These are phyloP conservation scores for Belgica antarctica DNA, from an alignment of 2,888 invertebrate species.

Conservation along the genomic window DNA sequence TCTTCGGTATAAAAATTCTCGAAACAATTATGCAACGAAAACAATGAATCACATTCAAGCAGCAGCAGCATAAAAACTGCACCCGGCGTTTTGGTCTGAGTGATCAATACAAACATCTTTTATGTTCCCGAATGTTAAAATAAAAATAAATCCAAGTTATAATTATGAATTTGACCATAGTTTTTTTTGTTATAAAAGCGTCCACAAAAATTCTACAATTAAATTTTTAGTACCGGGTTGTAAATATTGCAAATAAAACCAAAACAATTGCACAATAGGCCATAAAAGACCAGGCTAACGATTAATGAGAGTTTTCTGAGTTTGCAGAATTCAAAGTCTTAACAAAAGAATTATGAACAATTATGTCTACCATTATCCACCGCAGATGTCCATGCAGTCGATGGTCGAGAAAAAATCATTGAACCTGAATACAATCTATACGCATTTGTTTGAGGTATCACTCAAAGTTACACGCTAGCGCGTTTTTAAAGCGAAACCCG, in stretches of 20 bases:
- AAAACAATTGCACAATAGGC: slow-evolving; percentile 4
- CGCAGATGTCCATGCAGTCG: slow-evolving; percentile 22
- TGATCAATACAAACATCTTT: slow-evolving; percentile 11
- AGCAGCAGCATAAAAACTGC: background rate
- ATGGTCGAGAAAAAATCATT: background rate
- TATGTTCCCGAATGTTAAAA: slow-evolving; percentile 3
- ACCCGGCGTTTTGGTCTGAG: background rate
- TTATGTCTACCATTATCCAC: too few relatives aligned
- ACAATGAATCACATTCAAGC: too few relatives aligned
- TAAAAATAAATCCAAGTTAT: too few relatives aligned
- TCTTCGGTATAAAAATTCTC: background rate
- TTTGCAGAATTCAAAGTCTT: slow-evolving; percentile 19
- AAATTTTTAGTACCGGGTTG: background rate
- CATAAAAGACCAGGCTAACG: slow-evolving; percentile 30
- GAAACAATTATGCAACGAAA: background rate
- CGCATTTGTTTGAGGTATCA: background rate
- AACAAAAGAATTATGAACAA: too few relatives aligned
- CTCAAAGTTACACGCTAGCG: background rate
- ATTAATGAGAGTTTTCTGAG: slow-evolving; percentile 40
- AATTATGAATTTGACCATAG: slow-evolving; percentile 7
- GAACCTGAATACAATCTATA: background rate
- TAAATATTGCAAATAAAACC: background rate
- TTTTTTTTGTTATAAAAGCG: background rate
- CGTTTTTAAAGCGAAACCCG: too few relatives aligned
- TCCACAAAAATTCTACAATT: background rate